Base-by-base conservation (phyloP, 2,888 invertebrate species). In the Stenoptilia bipunctidactyla region DNA sequence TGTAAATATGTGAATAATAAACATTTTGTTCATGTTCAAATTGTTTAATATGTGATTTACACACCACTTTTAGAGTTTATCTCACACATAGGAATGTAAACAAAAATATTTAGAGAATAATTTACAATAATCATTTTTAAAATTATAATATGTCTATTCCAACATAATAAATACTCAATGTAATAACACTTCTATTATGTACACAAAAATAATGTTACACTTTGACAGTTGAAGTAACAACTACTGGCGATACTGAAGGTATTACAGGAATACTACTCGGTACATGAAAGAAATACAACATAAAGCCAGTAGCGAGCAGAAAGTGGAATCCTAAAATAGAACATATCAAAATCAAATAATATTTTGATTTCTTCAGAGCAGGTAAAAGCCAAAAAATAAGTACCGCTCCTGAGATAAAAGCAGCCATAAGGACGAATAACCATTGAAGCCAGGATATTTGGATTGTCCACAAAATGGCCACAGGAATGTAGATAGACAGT, bases 391-490 rank as follows among this genome's bases (percentile, higher is more conserved):
- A 91, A 44, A 92, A 87, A 14, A 96, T 86, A 10, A 98, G 85
- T 1, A 97, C 96, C 0, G 74, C 89, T 5, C 96, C 96, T 0
- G 97, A 97, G 15, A 97, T 76, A 25, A 90, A 74, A 0, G 96
- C 92, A 0, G 94, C 96, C 51, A 92, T 79, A 27, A 93, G 74
- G 0, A 96, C 93, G 37, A 98, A 85, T 4, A 90, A 60, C 97
- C 97, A 98, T 59, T 96, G 96, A 20, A 98, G 83, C 87, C 92
- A 89, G 14, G 86, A 85, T 10, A 90, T 86, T 68, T 91, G 93
- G 54, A 98, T 92, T 0, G 94, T 90, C 96, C 97, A 97, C 33
- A 98, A 80, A 48, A 97, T 89, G 1, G 97, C 93, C 6, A 96
- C 92, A 2, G 98, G 98, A 58, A 98, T 90, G 75, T 96, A 98